Conservation (phyloP, 2,797 vertebrate genomes). For the Carcharodon carcharias region DNA sequence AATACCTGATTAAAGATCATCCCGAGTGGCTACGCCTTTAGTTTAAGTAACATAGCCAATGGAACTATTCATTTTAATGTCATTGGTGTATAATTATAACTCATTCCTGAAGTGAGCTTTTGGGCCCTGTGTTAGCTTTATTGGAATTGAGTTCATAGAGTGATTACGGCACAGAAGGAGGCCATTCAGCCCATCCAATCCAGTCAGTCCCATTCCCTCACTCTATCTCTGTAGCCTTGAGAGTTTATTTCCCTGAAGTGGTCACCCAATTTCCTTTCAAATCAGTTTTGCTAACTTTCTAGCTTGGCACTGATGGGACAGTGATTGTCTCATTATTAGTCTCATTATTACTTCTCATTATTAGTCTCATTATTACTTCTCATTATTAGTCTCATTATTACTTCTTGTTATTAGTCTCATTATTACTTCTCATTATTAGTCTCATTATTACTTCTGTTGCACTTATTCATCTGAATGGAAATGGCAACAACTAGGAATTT, state of each 20-base stretch:
- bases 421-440: no score
- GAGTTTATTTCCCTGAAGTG: neutral
- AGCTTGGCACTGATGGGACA: neutral
- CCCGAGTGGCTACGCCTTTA: neutral
- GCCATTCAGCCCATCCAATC: no score
- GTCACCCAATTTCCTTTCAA: neutral
- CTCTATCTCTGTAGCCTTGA: no score
- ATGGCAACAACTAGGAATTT: no score
- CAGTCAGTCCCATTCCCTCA: no score
- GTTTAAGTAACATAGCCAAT: neutral
- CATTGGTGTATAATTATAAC: neutral
- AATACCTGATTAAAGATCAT: neutral
- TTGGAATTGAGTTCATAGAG: neutral
- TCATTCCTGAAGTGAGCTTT: neutral
- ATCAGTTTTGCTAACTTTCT: neutral
- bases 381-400: no score
- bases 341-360: no score
- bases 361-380: no score
- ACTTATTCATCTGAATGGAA: neutral
- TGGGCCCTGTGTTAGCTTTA: neutral
- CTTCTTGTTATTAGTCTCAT: no score
- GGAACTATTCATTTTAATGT: neutral
- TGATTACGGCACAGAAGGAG: no score
- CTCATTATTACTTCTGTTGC: no score
- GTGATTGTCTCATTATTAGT: no score